phyloP scores from a whole-genome alignment of 2,113 vertebrate species.

The Ciconia maguari region DNA sequence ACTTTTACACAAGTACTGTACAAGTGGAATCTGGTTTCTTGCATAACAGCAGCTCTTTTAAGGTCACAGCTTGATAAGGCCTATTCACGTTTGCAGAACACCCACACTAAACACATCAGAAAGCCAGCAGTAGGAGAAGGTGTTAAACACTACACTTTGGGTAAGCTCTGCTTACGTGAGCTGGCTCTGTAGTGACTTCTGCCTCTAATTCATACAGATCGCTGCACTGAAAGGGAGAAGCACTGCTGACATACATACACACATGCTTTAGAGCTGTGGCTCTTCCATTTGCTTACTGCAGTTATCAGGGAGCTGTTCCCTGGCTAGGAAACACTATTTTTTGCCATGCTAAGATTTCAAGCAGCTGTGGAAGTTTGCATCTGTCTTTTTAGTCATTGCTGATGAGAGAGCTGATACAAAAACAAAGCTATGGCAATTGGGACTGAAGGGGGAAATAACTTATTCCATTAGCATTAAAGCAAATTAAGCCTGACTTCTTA shows the following conservation, averaged over 20 bases:
- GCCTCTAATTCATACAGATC: not conserved
- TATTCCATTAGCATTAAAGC: not conserved
- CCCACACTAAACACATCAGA: not conserved
- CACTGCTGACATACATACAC: not conserved
- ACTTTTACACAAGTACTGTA: not conserved
- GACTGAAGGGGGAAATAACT: not conserved
- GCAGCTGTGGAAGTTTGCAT: not conserved
- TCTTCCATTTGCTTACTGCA: not conserved
- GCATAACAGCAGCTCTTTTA: constrained; percentile 1
- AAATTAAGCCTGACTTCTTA: not conserved
- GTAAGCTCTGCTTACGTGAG: not conserved
- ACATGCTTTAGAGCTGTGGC: not conserved
- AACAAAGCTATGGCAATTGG: not conserved
- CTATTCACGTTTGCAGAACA: not conserved
- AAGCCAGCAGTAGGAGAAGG: constrained; percentile 12
- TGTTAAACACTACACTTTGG: not conserved
- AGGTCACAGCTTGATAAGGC: constrained; percentile 22
- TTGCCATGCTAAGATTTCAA: not conserved
- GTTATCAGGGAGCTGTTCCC: not conserved
- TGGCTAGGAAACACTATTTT: not conserved
- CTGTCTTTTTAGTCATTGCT: not conserved
- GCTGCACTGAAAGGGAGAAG: not conserved
- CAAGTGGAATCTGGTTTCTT: not conserved
- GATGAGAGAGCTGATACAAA: not conserved
- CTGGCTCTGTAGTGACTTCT: not conserved